phyloP scores from a whole-genome alignment of 30 jellyfish, hydroid and myxozoan species.

The Catostylus mosaicus region DNA sequence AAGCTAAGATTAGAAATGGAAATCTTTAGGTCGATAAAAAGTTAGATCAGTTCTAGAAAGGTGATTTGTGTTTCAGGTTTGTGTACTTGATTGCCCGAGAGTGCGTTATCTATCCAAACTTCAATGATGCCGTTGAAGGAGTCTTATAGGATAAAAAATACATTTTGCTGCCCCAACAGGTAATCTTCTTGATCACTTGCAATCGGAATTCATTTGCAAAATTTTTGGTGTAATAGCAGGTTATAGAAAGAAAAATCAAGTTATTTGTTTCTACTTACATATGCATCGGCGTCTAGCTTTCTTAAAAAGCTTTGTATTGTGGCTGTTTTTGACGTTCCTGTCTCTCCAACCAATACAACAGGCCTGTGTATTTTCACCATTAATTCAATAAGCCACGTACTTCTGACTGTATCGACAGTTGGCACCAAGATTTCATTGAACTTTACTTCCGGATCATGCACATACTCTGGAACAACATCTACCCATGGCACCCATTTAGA shows the following conservation, averaged over 20 bases:
- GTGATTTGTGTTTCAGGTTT: no score
- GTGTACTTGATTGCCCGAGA: slow-evolving; percentile 98
- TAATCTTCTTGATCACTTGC: no score
- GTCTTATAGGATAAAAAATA: slow-evolving; percentile 77
- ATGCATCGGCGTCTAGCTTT: slow-evolving; percentile 83
- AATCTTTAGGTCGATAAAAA: no score
- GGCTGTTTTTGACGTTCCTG: slow-evolving; percentile 99
- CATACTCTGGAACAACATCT: slow-evolving; percentile 85
- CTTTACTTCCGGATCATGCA: slow-evolving; percentile 87
- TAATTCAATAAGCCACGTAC: slow-evolving; percentile 93
- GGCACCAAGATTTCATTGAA: slow-evolving; percentile 97
- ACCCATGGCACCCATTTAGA: slow-evolving; percentile 94
- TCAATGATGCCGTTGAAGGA: slow-evolving; percentile 86
- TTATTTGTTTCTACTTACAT: slow-evolving; percentile 83
- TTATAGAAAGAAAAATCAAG: no score
- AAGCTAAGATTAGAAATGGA: no score
- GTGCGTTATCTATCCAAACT: slow-evolving; percentile 92
- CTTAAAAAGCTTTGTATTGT: slow-evolving; percentile 92
- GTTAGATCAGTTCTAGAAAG: no score
- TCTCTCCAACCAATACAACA: slow-evolving; percentile 98
- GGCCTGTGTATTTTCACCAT: slow-evolving; percentile 95
- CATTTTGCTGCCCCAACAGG: slow-evolving; percentile 85
- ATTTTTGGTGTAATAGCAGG: neutral
- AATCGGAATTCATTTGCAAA: neutral
- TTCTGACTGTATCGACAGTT: slow-evolving; percentile 94